Conservation (phyloP, 2,113 vertebrate species). For the western clawed frog (Xenopus tropicalis) region DNA sequence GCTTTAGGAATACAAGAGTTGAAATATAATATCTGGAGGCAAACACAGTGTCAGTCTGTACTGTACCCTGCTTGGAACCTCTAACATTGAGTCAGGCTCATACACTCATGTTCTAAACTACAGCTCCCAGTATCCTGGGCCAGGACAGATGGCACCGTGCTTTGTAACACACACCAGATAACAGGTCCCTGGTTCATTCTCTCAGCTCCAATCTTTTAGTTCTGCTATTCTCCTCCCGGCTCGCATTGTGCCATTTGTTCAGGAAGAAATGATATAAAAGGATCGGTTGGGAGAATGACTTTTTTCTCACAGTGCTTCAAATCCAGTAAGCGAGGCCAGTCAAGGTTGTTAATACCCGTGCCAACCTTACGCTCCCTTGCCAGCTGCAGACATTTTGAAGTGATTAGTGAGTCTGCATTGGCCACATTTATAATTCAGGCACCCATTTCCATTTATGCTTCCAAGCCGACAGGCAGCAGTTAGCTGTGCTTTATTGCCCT, state of each 20-base stretch:
- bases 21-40: too few species aligned
- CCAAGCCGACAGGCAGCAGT: constrained; percentile 16
- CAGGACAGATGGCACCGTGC: too few species aligned
- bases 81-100: too few species aligned
- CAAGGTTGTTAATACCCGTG: constrained; percentile 41
- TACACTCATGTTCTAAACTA: too few species aligned
- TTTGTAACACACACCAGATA: too few species aligned
- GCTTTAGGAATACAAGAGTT: too few species aligned
- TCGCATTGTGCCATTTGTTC: constrained; percentile 37
- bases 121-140: too few species aligned
- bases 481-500: constrained; percentile 23
- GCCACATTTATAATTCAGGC: constrained; percentile 37
- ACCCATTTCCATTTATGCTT: constrained; percentile 44
- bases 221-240: too few species aligned
- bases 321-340: constrained; percentile 19
- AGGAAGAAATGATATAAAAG: constrained; percentile 43
- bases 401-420: constrained; percentile 32
- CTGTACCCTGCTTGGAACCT: too few species aligned
- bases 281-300: constrained; percentile 34
- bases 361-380: constrained; percentile 14
- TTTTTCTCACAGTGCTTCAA: constrained; percentile 22
- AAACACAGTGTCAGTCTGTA: too few species aligned
- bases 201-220: too few species aligned
- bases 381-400: constrained; percentile 45
- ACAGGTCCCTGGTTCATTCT: too few species aligned